Evolutionary conservation across 2,797 vertebrate species (phyloP), one percentile per base, ranked within the genome.

Genomic region (Cyprinella venusta): DNA sequence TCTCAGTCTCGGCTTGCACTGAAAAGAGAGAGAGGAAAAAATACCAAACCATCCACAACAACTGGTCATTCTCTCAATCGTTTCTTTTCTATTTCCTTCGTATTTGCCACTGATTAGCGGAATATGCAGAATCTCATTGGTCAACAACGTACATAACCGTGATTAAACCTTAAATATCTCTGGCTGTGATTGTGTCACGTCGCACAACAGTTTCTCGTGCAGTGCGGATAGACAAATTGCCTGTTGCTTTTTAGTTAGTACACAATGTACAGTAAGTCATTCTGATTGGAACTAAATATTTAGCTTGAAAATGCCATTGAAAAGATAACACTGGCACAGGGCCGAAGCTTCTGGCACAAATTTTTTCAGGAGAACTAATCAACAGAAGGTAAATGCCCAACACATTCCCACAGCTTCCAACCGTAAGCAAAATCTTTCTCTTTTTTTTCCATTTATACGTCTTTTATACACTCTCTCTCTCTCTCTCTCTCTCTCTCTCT

Each of bases 351-450:
- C 64, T 40, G 19, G 40, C 38, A n/a, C 13, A 33, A 38, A 61
- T n/a, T 69, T 30, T 70, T 74, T 63, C 74, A 19, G 6, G 81
- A 77, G 81, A 83, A 63, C 64, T 69, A 77, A 48, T 83, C 81
- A 83, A 69, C 76, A 83, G 38, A 83, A 77, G 65, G 19, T 83
- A 77, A 83, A 82, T 30, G 61, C 15, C 24, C 59, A 75, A 48
- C 15, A 67, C 36, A 69, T 61, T 26, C 48, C 26, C 24, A 36
- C 24, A 76, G 67, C 59, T 8, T 76, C 33, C 36, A 70, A 26
- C 12, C 8, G 24, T 21, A 15, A 15, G 45, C 15, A 48, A 61
- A 45, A 21, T 26, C 5, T 2, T 6, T 36, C 45, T 36, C 45
- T 36, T 69, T 68, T 68, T 70, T 50, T 19, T 33, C 8, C 8